phyloP scores from a whole-genome alignment of 2,888 invertebrate genomes.

The Melipona beecheii region DNA sequence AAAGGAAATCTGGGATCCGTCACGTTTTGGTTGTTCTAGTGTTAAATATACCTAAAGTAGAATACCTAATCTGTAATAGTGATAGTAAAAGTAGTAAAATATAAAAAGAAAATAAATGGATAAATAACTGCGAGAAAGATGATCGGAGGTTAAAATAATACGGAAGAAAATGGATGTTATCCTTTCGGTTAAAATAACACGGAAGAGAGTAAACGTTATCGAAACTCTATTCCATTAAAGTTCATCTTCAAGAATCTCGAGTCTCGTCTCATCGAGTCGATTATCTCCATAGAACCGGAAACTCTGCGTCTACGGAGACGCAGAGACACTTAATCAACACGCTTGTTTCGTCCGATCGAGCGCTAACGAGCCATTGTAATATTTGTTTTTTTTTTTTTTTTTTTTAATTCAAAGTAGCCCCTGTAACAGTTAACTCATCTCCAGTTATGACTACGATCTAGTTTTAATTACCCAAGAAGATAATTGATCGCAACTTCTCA shows the following conservation, averaged over 20 bases:
- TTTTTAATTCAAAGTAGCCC: too few relatives aligned
- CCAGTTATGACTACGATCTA: too few relatives aligned
- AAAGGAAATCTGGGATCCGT: too few relatives aligned
- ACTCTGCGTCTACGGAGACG: neutral
- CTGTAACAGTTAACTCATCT: neutral
- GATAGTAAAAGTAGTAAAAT: too few relatives aligned
- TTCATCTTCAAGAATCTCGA: too few relatives aligned
- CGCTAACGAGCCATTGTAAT: slow-evolving; percentile 37
- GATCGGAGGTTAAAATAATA: neutral
- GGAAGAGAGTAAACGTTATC: neutral
- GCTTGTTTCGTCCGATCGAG: neutral
- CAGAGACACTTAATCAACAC: slow-evolving; percentile 13
- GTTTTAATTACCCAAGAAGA: slow-evolving; percentile 10
- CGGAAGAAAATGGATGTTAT: neutral
- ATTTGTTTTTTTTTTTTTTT: neutral
- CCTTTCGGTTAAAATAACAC: neutral
- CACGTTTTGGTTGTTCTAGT: too few relatives aligned
- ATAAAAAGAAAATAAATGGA: too few relatives aligned
- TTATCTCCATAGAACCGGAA: neutral
- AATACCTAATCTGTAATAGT: too few relatives aligned
- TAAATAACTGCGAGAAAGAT: too few relatives aligned
- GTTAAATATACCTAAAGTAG: too few relatives aligned
- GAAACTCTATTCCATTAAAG: too few relatives aligned
- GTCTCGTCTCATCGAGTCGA: neutral
- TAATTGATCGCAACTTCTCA: neutral